Percentiles rank a stretch among this genome's conserved stretches.
Conservation (phyloP, 2,797 vertebrate species). For the Gallinago stenura region DNA sequence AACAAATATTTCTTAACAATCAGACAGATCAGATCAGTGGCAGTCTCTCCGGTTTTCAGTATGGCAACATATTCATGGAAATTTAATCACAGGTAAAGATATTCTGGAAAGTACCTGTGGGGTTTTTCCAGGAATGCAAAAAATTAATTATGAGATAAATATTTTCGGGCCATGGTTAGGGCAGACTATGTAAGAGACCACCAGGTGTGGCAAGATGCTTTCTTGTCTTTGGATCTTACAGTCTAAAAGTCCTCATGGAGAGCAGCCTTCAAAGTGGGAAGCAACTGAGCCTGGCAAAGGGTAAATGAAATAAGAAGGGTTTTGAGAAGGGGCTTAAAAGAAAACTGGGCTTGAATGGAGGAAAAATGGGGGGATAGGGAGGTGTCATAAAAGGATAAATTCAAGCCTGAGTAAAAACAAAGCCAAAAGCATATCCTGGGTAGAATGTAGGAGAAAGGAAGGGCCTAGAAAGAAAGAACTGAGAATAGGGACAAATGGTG, state of each 20-base stretch:
- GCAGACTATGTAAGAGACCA: not conserved
- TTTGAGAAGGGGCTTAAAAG: not conserved
- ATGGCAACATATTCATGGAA: not conserved
- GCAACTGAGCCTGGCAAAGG: not conserved
- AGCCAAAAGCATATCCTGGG: not conserved
- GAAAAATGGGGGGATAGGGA: not conserved
- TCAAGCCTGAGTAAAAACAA: not conserved
- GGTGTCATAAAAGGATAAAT: not conserved
- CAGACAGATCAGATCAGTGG: not conserved
- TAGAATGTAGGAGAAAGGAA: not conserved
- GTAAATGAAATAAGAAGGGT: not conserved
- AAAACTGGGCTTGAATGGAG: not conserved
- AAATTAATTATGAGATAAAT: not conserved
- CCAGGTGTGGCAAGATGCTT: not conserved
- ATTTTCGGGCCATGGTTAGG: not conserved
- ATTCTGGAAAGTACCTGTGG: not conserved
- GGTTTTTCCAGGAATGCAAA: not conserved
- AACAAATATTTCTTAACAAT: not conserved
- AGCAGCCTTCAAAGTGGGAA: not conserved
- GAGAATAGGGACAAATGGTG: fast-evolving
- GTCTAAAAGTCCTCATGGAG: not conserved
- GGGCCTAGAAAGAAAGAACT: not conserved
- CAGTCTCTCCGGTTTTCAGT: not conserved
- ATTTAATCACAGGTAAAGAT: not conserved
- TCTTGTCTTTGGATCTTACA: not conserved